phyloP scores from a whole-genome alignment of 2,113 vertebrate species.

The Colossoma macropomum region DNA sequence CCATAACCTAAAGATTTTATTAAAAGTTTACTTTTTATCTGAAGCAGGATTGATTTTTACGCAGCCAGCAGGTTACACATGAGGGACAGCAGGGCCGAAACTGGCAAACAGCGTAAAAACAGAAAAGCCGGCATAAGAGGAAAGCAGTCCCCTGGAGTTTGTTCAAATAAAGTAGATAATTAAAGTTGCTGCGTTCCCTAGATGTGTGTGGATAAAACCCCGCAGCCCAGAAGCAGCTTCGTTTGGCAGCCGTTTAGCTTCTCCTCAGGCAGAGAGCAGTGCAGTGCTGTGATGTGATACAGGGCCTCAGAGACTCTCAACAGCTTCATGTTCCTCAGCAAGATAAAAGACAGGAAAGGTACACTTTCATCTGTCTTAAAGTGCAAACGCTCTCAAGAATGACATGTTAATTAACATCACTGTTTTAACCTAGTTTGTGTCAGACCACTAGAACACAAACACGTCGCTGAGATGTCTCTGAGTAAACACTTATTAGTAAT shows the following conservation, averaged over 20 bases:
- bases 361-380: slow-evolving; percentile 11
- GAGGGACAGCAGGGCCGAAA: background rate
- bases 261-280: slow-evolving; percentile 15
- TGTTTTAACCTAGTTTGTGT: no score
- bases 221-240: background rate
- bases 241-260: slow-evolving; percentile 29
- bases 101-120: background rate
- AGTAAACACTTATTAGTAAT: no score
- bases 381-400: background rate
- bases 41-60: slow-evolving; percentile 3
- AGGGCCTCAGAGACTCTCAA: slow-evolving; percentile 20
- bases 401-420: background rate
- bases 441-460: no score
- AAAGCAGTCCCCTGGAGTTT: slow-evolving; percentile 5
- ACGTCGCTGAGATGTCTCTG: no score
- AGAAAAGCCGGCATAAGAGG: background rate
- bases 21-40: slow-evolving; percentile 41
- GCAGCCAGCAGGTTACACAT: background rate
- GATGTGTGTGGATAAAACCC: slow-evolving; percentile 13
- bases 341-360: background rate
- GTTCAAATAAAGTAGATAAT: slow-evolving; percentile 39
- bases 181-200: slow-evolving; percentile 21
- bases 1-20: slow-evolving; percentile 17
- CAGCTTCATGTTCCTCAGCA: background rate
- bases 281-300: background rate